A percentile compares a stretch with the other conserved stretches of the same genome.
phyloP scores from a whole-genome alignment of 1,140 invertebrate species.

The Formica selysi region DNA sequence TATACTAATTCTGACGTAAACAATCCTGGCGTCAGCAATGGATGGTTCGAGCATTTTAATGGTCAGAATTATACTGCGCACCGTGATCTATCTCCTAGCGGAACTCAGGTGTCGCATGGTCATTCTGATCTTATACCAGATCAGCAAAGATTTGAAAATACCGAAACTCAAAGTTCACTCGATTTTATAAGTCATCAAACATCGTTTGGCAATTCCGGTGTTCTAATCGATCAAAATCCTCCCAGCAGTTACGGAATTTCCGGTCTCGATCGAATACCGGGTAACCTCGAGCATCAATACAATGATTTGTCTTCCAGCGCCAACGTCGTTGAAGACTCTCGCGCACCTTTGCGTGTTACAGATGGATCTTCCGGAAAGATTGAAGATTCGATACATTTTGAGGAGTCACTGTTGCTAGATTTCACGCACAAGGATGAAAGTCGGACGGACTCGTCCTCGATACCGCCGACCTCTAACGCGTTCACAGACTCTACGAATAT shows the following conservation, averaged over 20 bases:
- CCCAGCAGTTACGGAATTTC: slow-evolving; percentile 39
- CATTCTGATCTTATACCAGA: background rate
- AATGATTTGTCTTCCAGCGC: slow-evolving; percentile 45
- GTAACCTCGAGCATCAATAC: slow-evolving; percentile 25
- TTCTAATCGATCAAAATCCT: background rate
- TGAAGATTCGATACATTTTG: slow-evolving; percentile 53
- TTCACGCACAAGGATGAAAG: slow-evolving; percentile 54
- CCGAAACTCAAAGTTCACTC: background rate
- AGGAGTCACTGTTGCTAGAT: slow-evolving; percentile 68
- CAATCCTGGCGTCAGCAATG: background rate
- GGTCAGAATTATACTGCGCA: background rate
- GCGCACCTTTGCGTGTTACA: background rate
- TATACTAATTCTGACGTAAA: background rate
- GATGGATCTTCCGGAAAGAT: background rate
- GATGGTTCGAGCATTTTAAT: background rate
- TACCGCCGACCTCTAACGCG: slow-evolving; percentile 41
- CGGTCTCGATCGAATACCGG: background rate
- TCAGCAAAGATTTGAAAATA: background rate
- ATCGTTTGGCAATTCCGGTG: background rate
- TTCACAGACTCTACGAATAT: background rate
- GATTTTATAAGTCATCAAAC: background rate
- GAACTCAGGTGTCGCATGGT: slow-evolving; percentile 44
- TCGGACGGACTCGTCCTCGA: slow-evolving; percentile 19
- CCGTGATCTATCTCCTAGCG: slow-evolving; percentile 35
- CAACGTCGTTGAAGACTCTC: slow-evolving; percentile 39